Conservation (phyloP, 2,888 invertebrate species). For the Bombylius major region DNA sequence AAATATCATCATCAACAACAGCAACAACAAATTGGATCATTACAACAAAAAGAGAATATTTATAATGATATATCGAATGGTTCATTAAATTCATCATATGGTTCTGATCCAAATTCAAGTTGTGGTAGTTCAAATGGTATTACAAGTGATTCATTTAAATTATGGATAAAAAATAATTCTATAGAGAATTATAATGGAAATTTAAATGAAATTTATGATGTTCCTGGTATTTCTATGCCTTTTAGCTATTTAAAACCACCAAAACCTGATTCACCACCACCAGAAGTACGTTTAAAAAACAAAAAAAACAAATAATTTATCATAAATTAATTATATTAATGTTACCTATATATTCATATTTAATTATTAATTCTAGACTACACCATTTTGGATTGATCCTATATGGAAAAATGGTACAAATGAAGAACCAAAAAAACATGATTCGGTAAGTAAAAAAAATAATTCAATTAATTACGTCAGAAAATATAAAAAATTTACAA, state of each 20-base stretch:
- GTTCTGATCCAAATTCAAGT: constrained; percentile 24
- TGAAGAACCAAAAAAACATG: constrained; percentile 18
- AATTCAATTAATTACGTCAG: no score
- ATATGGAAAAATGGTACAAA: constrained; percentile 28
- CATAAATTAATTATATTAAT: no score
- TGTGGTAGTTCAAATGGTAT: constrained; percentile 9
- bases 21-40: no score
- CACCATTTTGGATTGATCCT: constrained; percentile 36
- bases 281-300: constrained; percentile 20
- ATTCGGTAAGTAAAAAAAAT: constrained; percentile 17
- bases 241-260: constrained; percentile 25
- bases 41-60: background rate
- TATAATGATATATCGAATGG: constrained; percentile 14
- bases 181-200: no score
- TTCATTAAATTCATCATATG: constrained; percentile 13
- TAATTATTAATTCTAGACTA: constrained; percentile 19
- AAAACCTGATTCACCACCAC: constrained; percentile 30
- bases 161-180: background rate
- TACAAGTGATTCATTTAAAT: background rate
- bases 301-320: background rate
- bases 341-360: background rate
- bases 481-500: no score
- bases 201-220: constrained; percentile 6
- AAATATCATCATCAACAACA: no score
- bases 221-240: constrained; percentile 15